A percentile compares a stretch with the other conserved stretches of the same genome.
phyloP scores from a whole-genome alignment of 2,888 invertebrate species.

The Nomada fabriciana region DNA sequence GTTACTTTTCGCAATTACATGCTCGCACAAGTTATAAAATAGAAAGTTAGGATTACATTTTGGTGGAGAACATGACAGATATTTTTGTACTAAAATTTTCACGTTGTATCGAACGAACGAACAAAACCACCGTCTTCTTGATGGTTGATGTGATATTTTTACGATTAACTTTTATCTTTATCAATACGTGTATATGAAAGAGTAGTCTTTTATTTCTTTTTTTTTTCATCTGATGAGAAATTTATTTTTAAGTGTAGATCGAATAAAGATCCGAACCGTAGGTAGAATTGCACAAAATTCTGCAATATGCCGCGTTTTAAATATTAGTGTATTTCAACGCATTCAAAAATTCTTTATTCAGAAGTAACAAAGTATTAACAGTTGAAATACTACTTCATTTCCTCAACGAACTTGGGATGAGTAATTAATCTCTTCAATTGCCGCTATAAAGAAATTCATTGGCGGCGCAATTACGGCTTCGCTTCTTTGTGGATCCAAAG shows the following conservation, averaged over 20 bases:
- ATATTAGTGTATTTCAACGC: background rate
- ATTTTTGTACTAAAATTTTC: conserved; percentile 53
- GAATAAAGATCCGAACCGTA: background rate
- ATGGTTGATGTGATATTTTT: conserved; percentile 45
- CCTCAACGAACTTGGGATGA: background rate
- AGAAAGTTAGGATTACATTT: conserved; percentile 22
- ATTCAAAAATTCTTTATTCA: background rate
- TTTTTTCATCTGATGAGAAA: background rate
- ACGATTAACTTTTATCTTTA: background rate
- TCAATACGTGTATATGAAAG: background rate
- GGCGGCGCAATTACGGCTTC: conserved; percentile 13
- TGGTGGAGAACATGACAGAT: conserved; percentile 30
- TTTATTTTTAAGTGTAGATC: background rate
- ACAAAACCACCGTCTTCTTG: background rate
- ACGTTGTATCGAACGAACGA: conserved; percentile 13
- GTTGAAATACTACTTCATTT: background rate
- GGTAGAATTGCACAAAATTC: background rate
- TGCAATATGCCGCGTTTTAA: background rate
- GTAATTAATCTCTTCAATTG: conserved; percentile 14
- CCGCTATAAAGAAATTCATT: background rate
- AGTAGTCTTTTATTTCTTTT: background rate
- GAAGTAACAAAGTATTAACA: background rate
- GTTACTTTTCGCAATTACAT: conserved; percentile 20
- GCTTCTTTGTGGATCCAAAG: conserved; percentile 12
- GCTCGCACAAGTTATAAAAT: conserved; percentile 23